Percentiles rank a stretch among this genome's conserved stretches.
Evolutionary conservation across 2,113 vertebrate genomes (phyloP).

Genomic region (Cebidichthys violaceus): DNA sequence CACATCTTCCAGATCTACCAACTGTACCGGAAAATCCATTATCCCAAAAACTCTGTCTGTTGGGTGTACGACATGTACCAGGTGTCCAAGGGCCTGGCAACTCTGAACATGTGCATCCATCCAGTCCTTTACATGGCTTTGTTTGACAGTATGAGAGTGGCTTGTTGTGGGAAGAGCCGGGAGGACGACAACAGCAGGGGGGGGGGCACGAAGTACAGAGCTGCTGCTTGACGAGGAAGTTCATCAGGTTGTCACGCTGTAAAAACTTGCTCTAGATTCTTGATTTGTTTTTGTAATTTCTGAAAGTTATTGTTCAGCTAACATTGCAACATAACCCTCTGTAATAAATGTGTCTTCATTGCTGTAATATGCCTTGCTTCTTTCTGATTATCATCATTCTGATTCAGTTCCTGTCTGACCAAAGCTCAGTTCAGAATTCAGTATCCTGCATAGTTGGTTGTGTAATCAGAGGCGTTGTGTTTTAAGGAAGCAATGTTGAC

Average conservation of each 20-base stretch:
- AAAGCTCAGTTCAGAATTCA: neutral
- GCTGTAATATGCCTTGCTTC: neutral
- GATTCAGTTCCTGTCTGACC: neutral
- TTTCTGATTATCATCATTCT: neutral
- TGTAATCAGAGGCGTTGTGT: neutral
- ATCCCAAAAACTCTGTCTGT: rapidly evolving
- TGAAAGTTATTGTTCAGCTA: neutral
- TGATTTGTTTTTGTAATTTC: neutral
- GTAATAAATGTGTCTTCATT: neutral
- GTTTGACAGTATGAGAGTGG: slow-evolving; percentile 79
- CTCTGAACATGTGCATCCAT: slow-evolving; percentile 88
- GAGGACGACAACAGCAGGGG: neutral
- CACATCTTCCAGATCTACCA: slow-evolving; percentile 77
- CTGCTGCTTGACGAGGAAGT: neutral
- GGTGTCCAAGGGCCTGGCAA: slow-evolving; percentile 81
- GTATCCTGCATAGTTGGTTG: neutral
- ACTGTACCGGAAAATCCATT: neutral
- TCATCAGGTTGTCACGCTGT: neutral
- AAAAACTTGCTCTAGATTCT: neutral
- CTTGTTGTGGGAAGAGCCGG: slow-evolving; percentile 66
- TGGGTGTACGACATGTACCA: slow-evolving; percentile 74
- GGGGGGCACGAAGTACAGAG: neutral
- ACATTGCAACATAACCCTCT: slow-evolving; percentile 1
- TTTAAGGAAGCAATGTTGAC: neutral
- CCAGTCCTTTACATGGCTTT: slow-evolving; percentile 87